Percentiles rank a stretch among this genome's conserved stretches.
These are phyloP conservation scores for Gryllus bimaculatus DNA, from an alignment of 1,140 invertebrate species.

Conservation along the genomic window DNA sequence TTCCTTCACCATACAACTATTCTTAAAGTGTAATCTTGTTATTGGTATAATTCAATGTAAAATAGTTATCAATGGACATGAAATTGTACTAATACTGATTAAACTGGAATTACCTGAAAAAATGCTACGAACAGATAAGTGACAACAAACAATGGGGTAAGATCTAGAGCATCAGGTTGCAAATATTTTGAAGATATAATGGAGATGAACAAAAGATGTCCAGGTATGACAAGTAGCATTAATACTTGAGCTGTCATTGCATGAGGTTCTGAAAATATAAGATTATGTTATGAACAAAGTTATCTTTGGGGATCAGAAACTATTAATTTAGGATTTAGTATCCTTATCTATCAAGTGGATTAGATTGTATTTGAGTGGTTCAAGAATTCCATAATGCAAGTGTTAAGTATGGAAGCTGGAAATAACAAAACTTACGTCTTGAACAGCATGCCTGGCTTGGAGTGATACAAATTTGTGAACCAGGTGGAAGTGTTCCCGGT, in stretches of 20 bases:
- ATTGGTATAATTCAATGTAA: too few species aligned
- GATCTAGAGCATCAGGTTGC: conserved; percentile 66
- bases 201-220: conserved; percentile 84
- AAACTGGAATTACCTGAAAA: conserved; percentile 53
- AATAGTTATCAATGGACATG: too few species aligned
- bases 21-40: too few species aligned
- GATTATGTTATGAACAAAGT: neutral
- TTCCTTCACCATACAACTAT: too few species aligned
- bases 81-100: neutral
- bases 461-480: conserved; percentile 61
- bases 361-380: too few species aligned
- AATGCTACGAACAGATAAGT: conserved; percentile 75
- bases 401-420: too few species aligned
- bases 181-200: conserved; percentile 63
- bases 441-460: conserved; percentile 74
- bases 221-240: conserved; percentile 80
- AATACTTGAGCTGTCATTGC: conserved; percentile 70
- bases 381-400: too few species aligned
- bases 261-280: conserved; percentile 44
- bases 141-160: conserved; percentile 68
- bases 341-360: too few species aligned
- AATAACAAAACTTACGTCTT: conserved; percentile 51
- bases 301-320: too few species aligned
- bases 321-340: too few species aligned
- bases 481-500: conserved; percentile 64